These are phyloP conservation scores for Smittia aterrima DNA, from an alignment of 2,888 invertebrate genomes.

Conservation along the genomic window DNA sequence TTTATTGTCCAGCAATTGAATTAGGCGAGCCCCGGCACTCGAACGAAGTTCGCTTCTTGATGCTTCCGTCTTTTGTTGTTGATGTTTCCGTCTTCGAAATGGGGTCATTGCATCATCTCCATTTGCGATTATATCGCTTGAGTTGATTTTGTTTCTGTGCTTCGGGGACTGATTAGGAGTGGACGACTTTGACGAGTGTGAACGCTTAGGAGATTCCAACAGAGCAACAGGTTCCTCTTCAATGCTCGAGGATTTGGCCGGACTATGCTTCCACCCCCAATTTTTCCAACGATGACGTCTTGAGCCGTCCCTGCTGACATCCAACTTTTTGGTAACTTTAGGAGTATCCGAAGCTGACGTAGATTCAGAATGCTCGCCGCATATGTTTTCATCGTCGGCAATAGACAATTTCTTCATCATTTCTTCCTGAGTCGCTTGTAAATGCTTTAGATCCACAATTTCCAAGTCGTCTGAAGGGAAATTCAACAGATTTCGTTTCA, in stretches of 20 bases:
- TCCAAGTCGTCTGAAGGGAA: conserved; percentile 46
- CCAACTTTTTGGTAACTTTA: conserved; percentile 41
- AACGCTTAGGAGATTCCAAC: conserved; percentile 46
- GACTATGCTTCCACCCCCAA: conserved; percentile 48
- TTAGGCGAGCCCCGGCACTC: conserved; percentile 47
- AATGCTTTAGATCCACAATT: conserved; percentile 47
- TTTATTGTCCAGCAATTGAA: conserved; percentile 43
- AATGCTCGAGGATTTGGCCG: conserved; percentile 47
- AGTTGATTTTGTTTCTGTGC: conserved; percentile 44
- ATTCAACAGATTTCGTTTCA: background rate
- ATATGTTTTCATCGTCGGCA: conserved; percentile 22
- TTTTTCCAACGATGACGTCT: conserved; percentile 46
- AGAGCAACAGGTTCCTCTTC: conserved; percentile 46
- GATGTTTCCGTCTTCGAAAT: conserved; percentile 43
- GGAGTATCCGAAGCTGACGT: conserved; percentile 19
- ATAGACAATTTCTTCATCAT: conserved; percentile 43
- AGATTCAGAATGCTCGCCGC: background rate
- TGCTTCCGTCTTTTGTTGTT: conserved; percentile 12
- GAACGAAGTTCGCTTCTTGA: conserved; percentile 44
- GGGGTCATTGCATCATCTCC: conserved; percentile 43
- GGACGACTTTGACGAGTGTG: conserved; percentile 46
- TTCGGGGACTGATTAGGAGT: conserved; percentile 47
- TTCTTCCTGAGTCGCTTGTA: conserved; percentile 45
- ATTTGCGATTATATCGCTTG: conserved; percentile 42
- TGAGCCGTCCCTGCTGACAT: conserved; percentile 43